Percentiles rank a stretch among this genome's conserved stretches.
Conservation (phyloP, 1,140 invertebrate genomes). For the Ericerus pela region DNA sequence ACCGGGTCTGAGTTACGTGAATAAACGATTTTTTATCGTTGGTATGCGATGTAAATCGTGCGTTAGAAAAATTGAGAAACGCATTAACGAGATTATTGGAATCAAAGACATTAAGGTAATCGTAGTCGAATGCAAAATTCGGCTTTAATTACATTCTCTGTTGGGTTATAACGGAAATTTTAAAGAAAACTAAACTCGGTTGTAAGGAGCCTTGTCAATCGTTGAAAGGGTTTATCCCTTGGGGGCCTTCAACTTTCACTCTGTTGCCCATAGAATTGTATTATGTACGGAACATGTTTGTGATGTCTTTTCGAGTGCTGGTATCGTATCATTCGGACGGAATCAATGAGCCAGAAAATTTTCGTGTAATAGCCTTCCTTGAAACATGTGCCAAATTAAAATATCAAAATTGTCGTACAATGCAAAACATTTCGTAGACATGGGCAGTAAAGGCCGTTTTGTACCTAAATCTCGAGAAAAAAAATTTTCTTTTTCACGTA, state of each 20-base stretch:
- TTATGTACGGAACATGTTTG: not conserved
- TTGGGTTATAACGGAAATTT: not conserved
- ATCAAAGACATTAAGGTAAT: not conserved
- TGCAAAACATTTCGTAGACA: too few species aligned
- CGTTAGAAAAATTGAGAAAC: not conserved
- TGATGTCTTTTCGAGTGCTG: not conserved
- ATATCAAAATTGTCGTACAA: too few species aligned
- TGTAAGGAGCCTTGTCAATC: not conserved
- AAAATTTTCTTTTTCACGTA: too few species aligned
- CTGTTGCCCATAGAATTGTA: not conserved
- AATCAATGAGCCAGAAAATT: too few species aligned
- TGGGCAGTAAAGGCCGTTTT: too few species aligned
- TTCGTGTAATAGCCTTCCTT: too few species aligned
- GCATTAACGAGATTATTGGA: not conserved
- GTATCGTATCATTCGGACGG: too few species aligned
- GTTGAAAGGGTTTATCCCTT: not conserved
- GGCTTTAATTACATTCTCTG: not conserved
- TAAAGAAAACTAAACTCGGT: not conserved
- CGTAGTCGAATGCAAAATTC: not conserved
- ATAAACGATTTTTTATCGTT: not conserved
- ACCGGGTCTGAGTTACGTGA: not conserved
- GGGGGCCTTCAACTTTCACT: not conserved
- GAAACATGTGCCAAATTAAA: too few species aligned
- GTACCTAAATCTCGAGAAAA: too few species aligned
- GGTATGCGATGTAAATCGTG: not conserved